Percentiles rank a stretch among this genome's conserved stretches.
phyloP scores from a whole-genome alignment of 1,140 invertebrate genomes.

The Coelopa frigida region DNA sequence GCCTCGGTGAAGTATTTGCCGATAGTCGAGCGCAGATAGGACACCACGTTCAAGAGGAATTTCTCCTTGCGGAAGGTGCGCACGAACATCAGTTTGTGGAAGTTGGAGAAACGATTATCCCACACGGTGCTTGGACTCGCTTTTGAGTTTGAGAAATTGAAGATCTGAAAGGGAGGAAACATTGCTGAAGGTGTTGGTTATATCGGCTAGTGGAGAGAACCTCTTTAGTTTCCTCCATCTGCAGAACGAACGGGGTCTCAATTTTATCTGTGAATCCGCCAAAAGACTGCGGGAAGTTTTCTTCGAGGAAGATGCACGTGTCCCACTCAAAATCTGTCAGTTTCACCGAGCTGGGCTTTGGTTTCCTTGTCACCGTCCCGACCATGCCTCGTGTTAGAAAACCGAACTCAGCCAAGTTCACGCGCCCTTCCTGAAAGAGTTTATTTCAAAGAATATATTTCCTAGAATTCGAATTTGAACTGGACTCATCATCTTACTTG shows the following conservation, averaged over 20 bases:
- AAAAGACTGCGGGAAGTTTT: conserved; percentile 49
- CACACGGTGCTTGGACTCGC: conserved; percentile 42
- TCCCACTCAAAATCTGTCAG: conserved; percentile 52
- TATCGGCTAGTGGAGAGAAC: conserved; percentile 9
- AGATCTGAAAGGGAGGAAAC: conserved; percentile 5
- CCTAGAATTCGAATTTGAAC: conserved; percentile 26
- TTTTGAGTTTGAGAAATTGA: conserved; percentile 19
- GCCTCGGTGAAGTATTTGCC: conserved; percentile 74
- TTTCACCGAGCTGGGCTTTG: conserved; percentile 15
- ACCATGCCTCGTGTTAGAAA: conserved; percentile 65
- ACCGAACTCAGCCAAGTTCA: conserved; percentile 59
- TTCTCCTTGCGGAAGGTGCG: conserved; percentile 75
- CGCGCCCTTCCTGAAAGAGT: conserved; percentile 44
- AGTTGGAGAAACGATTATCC: conserved; percentile 56
- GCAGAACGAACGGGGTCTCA: conserved; percentile 50
- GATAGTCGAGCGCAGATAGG: conserved; percentile 69
- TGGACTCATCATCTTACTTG: conserved; percentile 44
- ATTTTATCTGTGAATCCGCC: conserved; percentile 48
- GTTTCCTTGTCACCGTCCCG: conserved; percentile 39
- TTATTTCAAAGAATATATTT: conserved; percentile 27
- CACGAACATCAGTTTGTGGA: conserved; percentile 77
- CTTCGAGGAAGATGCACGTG: conserved; percentile 51
- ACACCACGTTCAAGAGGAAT: conserved; percentile 68
- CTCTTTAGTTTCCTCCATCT: conserved; percentile 52
- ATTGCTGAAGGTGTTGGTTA: neutral